Percentiles rank a stretch among this genome's conserved stretches.
phyloP scores from a whole-genome alignment of 2,797 vertebrate genomes.

The Myotis pilosus region DNA sequence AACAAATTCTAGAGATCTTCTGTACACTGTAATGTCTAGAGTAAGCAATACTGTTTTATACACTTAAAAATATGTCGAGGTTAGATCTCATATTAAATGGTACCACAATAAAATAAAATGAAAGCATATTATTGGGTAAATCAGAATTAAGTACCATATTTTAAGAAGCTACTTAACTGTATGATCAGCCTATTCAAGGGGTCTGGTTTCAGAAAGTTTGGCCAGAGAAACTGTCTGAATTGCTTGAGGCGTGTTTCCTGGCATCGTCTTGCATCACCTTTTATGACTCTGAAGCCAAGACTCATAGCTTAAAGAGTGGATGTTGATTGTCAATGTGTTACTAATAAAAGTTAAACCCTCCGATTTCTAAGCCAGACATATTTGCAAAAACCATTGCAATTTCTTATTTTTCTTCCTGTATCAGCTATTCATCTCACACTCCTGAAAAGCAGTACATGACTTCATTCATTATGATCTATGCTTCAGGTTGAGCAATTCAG shows the following conservation, averaged over 20 bases:
- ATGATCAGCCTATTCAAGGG: background rate
- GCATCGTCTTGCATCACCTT: slow-evolving; percentile 54
- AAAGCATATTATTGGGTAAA: background rate
- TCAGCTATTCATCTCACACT: slow-evolving; percentile 58
- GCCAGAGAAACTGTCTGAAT: slow-evolving; percentile 34
- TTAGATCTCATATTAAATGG: background rate
- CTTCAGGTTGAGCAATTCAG: slow-evolving; percentile 59
- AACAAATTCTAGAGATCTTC: background rate
- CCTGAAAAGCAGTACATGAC: slow-evolving; percentile 56
- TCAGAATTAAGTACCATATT: slow-evolving; percentile 12
- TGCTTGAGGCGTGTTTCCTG: slow-evolving; percentile 54
- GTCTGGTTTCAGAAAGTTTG: slow-evolving; percentile 39
- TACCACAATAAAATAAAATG: background rate
- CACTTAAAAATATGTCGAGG: background rate
- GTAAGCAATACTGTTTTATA: background rate
- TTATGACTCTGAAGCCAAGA: slow-evolving; percentile 55
- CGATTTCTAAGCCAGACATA: slow-evolving; percentile 73
- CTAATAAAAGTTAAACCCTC: slow-evolving; percentile 68
- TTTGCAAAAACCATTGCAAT: slow-evolving; percentile 63
- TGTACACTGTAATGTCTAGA: background rate
- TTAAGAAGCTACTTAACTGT: slow-evolving; percentile 22
- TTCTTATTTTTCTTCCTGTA: slow-evolving; percentile 51
- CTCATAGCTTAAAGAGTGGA: slow-evolving; percentile 37
- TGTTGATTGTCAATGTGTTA: slow-evolving; percentile 68
- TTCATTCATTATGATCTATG: slow-evolving; percentile 62